phyloP scores from a whole-genome alignment of 2,113 vertebrate species.

The Ceyx cyanopectus region DNA sequence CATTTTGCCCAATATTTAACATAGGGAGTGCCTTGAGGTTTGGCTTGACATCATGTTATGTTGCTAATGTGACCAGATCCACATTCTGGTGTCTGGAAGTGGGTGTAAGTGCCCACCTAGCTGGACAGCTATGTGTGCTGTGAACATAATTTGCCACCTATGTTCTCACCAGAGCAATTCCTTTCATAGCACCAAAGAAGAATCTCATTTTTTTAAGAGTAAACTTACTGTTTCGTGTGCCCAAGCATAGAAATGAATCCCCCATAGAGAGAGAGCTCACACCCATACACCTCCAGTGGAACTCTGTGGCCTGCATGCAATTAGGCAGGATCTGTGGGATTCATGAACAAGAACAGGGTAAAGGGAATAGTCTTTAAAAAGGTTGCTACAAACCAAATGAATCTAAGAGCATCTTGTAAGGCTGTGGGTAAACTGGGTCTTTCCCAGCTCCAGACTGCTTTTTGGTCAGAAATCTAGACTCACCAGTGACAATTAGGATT shows the following conservation, averaged over 20 bases:
- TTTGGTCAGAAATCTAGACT: slow-evolving; percentile 12
- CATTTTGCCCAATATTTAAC: background rate
- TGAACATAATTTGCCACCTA: background rate
- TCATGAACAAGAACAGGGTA: background rate
- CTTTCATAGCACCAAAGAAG: slow-evolving; percentile 1
- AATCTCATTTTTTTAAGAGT: background rate
- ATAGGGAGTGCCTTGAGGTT: slow-evolving; percentile 13
- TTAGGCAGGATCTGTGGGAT: background rate
- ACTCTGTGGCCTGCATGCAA: background rate
- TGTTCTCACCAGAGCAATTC: background rate
- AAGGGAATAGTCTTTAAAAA: background rate
- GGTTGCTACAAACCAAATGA: background rate
- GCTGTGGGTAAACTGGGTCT: background rate
- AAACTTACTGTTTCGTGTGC: background rate
- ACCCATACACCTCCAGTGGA: background rate
- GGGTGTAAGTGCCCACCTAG: background rate
- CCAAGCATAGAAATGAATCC: background rate
- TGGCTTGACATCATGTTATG: background rate
- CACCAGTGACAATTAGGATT: background rate
- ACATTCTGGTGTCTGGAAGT: background rate
- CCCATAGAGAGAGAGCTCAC: background rate
- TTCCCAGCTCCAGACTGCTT: slow-evolving; percentile 11
- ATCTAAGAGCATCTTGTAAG: slow-evolving; percentile 17
- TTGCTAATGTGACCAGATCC: background rate
- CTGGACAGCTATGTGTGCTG: background rate